Percentiles rank a stretch among this genome's conserved stretches.
phyloP scores from a whole-genome alignment of 1,140 invertebrate species.

The Aphidius ervi region DNA sequence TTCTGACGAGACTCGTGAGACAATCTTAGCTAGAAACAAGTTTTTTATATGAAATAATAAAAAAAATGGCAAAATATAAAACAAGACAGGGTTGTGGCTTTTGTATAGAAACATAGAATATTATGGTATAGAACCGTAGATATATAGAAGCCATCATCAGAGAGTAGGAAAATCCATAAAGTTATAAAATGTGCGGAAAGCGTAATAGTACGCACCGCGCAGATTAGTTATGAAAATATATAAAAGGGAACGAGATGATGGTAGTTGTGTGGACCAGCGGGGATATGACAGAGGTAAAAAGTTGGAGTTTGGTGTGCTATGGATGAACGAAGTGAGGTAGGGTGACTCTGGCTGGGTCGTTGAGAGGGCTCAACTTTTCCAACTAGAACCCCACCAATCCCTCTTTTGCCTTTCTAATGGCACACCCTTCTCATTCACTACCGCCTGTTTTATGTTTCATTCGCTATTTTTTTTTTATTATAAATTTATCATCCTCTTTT shows the following conservation, averaged over 20 bases:
- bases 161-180: conserved; percentile 49
- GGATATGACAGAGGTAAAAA: conserved; percentile 21
- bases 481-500: too few species aligned
- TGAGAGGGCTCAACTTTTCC: conserved; percentile 45
- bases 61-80: too few species aligned
- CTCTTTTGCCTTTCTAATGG: conserved; percentile 28
- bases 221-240: conserved; percentile 53
- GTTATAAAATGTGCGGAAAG: conserved; percentile 51
- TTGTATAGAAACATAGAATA: conserved; percentile 7
- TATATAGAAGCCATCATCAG: conserved; percentile 12
- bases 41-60: too few species aligned
- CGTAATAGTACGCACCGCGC: conserved; percentile 49
- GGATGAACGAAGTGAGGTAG: conserved; percentile 31
- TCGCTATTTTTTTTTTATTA: conserved; percentile 7
- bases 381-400: conserved; percentile 36
- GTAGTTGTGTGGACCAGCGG: conserved; percentile 23
- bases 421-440: conserved; percentile 11
- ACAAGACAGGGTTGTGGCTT: neutral
- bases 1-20: too few species aligned
- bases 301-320: conserved; percentile 11
- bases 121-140: conserved; percentile 21
- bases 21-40: too few species aligned
- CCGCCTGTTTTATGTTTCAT: conserved; percentile 21
- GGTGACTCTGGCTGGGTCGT: conserved; percentile 37
- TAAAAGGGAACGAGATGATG: conserved; percentile 10